These are phyloP conservation scores for Xestoiulus laeticollis DNA, from an alignment of 2,888 invertebrate genomes.

Conservation along the genomic window DNA sequence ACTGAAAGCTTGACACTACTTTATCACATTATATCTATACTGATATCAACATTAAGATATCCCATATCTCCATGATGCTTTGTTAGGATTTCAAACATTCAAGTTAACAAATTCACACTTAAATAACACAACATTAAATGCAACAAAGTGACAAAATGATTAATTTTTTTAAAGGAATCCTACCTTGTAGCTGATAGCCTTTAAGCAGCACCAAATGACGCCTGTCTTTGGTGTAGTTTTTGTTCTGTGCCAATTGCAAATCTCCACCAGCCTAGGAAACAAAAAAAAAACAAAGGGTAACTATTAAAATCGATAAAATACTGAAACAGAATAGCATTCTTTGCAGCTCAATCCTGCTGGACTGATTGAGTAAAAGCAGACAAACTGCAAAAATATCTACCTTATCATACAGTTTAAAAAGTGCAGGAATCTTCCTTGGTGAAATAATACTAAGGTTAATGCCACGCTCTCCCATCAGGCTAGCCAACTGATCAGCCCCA, in stretches of 20 bases:
- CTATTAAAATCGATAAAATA: neutral
- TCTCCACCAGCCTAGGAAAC: slow-evolving; percentile 78
- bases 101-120: neutral
- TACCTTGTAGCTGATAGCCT: slow-evolving; percentile 72
- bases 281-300: too few relatives aligned
- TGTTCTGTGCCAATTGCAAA: slow-evolving; percentile 77
- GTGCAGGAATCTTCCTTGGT: slow-evolving; percentile 84
- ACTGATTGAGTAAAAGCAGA: too few relatives aligned
- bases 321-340: neutral
- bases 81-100: neutral
- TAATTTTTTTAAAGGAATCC: slow-evolving; percentile 48
- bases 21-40: too few relatives aligned
- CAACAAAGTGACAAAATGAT: neutral
- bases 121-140: neutral
- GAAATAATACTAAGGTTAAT: slow-evolving; percentile 88
- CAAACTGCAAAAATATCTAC: slow-evolving; percentile 58
- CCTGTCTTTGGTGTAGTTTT: slow-evolving; percentile 91
- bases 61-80: neutral
- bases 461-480: slow-evolving; percentile 80
- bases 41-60: too few relatives aligned
- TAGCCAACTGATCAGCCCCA: slow-evolving; percentile 85
- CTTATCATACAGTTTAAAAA: slow-evolving; percentile 88
- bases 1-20: too few relatives aligned
- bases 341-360: neutral
- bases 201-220: slow-evolving; percentile 81